These are phyloP conservation scores for Apeltes quadracus DNA, from an alignment of 2,113 vertebrate genomes.

Conservation along the genomic window DNA sequence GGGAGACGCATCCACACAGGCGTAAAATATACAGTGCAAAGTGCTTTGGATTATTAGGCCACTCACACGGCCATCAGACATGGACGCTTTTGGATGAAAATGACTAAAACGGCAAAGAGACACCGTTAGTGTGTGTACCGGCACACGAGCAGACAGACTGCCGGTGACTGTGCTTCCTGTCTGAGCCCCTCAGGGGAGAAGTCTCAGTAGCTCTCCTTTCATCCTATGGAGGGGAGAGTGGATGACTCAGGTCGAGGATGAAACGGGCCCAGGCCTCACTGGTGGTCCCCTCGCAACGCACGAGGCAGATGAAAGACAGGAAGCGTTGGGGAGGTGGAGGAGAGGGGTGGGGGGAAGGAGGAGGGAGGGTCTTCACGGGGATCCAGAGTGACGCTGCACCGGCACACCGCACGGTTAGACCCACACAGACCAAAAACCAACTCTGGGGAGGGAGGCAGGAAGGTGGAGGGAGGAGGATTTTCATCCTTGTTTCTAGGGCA, in stretches of 20 bases:
- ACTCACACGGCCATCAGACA: conserved; percentile 39
- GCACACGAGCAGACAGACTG: conserved; percentile 42
- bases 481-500: conserved; percentile 77
- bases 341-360: not conserved
- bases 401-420: conserved; percentile 27
- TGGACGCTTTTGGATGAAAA: conserved; percentile 27
- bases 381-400: conserved; percentile 42
- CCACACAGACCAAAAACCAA: conserved; percentile 21
- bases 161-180: conserved; percentile 62
- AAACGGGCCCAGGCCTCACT: conserved; percentile 35
- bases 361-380: conserved; percentile 23
- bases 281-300: conserved; percentile 48
- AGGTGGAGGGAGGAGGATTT: conserved; percentile 24
- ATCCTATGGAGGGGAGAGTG: conserved; percentile 58
- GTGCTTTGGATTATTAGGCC: conserved; percentile 51
- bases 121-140: conserved; percentile 32
- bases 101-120: conserved; percentile 37
- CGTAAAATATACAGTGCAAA: conserved; percentile 37
- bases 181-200: conserved; percentile 49
- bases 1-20: conserved; percentile 17
- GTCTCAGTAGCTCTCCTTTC: conserved; percentile 57
- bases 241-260: conserved; percentile 63
- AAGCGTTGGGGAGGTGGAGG: not conserved
- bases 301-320: conserved; percentile 61
- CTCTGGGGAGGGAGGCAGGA: not conserved